Conservation (phyloP, 92 coral and sea anemone genomes). For the Micromussa lordhowensis region DNA sequence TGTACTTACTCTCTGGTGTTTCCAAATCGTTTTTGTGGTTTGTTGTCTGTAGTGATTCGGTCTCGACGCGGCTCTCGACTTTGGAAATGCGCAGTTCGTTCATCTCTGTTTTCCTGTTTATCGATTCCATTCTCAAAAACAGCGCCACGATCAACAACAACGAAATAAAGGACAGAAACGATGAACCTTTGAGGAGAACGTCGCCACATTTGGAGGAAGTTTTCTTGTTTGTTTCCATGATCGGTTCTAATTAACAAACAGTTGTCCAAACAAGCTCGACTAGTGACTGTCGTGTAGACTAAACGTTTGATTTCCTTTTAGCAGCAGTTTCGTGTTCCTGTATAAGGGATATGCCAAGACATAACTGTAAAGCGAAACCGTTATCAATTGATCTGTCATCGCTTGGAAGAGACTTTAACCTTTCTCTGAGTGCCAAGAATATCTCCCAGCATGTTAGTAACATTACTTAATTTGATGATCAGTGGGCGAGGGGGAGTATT, state of each 20-base stretch:
- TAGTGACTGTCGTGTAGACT: no score
- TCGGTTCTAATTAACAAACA: background rate
- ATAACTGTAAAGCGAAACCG: no score
- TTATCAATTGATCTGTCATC: no score
- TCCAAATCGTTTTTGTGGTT: background rate
- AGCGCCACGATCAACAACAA: background rate
- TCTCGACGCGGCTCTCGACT: background rate
- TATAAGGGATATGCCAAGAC: no score
- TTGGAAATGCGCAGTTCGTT: background rate
- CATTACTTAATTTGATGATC: no score
- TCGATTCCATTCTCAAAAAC: background rate
- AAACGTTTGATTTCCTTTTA: no score
- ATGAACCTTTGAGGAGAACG: background rate
- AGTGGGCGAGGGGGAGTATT: no score
- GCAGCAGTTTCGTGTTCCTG: no score
- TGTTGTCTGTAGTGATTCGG: background rate
- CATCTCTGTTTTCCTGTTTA: background rate
- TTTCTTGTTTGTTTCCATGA: background rate
- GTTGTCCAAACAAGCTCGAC: background rate
- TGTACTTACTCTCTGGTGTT: background rate
- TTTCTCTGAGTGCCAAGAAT: no score
- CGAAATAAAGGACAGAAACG: background rate
- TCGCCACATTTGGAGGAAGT: background rate
- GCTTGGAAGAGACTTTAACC: no score
- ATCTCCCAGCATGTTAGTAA: no score